A percentile compares a stretch with the other conserved stretches of the same genome.
These are phyloP conservation scores for Stomatorhinus walkeri DNA, from an alignment of 2,797 vertebrate species.

Conservation along the genomic window DNA sequence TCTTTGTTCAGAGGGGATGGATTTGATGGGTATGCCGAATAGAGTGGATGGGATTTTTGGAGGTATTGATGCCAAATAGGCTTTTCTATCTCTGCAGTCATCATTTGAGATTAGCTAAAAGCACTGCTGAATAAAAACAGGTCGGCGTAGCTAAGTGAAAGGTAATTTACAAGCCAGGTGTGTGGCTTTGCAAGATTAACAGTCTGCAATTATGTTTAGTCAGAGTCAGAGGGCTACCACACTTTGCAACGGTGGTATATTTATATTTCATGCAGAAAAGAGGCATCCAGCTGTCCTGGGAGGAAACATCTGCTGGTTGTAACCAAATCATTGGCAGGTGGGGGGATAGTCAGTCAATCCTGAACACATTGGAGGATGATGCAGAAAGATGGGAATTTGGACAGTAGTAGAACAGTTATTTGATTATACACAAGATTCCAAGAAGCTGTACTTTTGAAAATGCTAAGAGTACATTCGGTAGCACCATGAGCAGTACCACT, in stretches of 20 bases:
- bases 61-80: not conserved
- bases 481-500: not conserved
- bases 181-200: not conserved
- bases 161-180: not conserved
- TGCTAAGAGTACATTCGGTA: not conserved
- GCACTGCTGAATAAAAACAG: not conserved
- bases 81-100: not conserved
- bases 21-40: not conserved
- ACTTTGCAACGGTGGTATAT: not conserved
- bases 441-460: not conserved
- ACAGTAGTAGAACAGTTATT: not conserved
- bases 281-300: not conserved
- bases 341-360: not conserved
- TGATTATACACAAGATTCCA: not conserved
- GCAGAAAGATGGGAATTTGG: not conserved
- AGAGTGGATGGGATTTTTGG: not conserved
- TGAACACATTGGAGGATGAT: not conserved
- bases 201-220: not conserved
- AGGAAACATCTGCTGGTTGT: not conserved
- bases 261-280: conserved; percentile 8
- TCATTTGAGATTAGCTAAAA: not conserved
- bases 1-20: not conserved
- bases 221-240: not conserved
- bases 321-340: not conserved
- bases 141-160: not conserved